These are phyloP conservation scores for Silurus glanis DNA, from an alignment of 2,113 vertebrate species.

Conservation along the genomic window DNA sequence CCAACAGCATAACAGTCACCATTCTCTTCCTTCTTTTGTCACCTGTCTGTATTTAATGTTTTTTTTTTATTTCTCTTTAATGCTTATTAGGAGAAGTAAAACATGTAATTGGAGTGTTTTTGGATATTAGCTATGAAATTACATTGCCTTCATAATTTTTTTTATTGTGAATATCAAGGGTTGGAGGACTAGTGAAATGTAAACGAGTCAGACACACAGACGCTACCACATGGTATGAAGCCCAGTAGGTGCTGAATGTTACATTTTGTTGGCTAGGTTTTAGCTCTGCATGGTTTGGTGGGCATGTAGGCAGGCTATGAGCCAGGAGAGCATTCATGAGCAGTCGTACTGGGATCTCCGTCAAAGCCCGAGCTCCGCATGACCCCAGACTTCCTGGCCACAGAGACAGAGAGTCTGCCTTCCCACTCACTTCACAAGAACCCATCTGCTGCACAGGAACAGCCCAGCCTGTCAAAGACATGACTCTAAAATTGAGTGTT, in stretches of 20 bases:
- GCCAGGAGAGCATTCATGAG: conserved; percentile 40
- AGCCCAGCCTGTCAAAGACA: conserved; percentile 56
- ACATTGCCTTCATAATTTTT: background rate
- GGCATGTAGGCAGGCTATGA: conserved; percentile 20
- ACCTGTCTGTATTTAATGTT: background rate
- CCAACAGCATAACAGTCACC: background rate
- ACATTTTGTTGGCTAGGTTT: conserved; percentile 29
- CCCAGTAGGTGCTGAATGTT: conserved; percentile 23
- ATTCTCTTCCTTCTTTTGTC: background rate
- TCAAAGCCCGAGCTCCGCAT: conserved; percentile 54
- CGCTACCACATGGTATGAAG: conserved; percentile 21
- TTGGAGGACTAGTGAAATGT: background rate
- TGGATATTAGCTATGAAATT: background rate
- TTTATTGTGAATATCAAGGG: conserved; percentile 5
- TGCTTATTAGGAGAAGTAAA: background rate
- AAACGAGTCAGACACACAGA: background rate
- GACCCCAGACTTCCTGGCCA: conserved; percentile 65
- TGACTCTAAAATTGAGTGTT: conserved; percentile 40
- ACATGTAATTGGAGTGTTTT: background rate
- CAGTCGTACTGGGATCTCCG: conserved; percentile 58
- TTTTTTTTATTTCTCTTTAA: background rate
- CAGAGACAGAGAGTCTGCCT: conserved; percentile 62
- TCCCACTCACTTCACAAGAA: conserved; percentile 58
- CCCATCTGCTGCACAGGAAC: conserved; percentile 68
- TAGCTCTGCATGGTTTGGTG: conserved; percentile 22